Base-by-base conservation (phyloP, 2,113 vertebrate species). In the Rostratula benghalensis region DNA sequence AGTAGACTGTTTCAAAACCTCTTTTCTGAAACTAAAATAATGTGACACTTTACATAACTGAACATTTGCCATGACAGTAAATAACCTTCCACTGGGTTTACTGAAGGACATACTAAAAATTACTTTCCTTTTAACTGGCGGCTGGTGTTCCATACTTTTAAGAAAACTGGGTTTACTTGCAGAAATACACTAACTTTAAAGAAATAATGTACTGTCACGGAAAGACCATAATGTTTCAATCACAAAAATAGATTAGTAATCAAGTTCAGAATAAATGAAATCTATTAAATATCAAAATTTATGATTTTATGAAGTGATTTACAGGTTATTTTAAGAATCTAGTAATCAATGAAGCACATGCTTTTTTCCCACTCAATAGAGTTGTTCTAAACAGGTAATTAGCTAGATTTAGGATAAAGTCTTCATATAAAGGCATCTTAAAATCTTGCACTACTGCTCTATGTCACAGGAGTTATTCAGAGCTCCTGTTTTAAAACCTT, bases 11-110 rank as follows among this genome's bases (percentile, higher is more conserved):
- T 95, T 87, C 69, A 94, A 93, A 95, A 43, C 10, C 18, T 94
- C 73, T 90, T 71, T 82, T 69, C 90, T 96, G 94, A 96, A 92
- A 95, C 92, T 96, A 88, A 96, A 96, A 71, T 90, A 97, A 96
- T 91, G 86, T 96, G 95, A 96, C 94, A 96, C 73, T 96, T 97
- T 96, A 97, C 65, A 50, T 97, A 96, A 96, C 95, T 56, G 92
- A 96, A 94, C 88, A 91, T 92, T 96, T 93, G 90, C 88, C 91
- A 41, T 79, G 87, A 93, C 90, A 95, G 77, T 61, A 90, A 94
- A 89, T 94, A 96, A 96, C 94, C 95, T 95, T 96, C 83, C 48
- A 68, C 39, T 16, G 71, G 46, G n/a, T 88, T 78, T 95, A 91
- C 79, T 75, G 90, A 95, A 96, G 88, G 93, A 87, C 94, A 69